phyloP scores from a whole-genome alignment of 2,113 vertebrate species.

The Protomyctophum bolini region DNA sequence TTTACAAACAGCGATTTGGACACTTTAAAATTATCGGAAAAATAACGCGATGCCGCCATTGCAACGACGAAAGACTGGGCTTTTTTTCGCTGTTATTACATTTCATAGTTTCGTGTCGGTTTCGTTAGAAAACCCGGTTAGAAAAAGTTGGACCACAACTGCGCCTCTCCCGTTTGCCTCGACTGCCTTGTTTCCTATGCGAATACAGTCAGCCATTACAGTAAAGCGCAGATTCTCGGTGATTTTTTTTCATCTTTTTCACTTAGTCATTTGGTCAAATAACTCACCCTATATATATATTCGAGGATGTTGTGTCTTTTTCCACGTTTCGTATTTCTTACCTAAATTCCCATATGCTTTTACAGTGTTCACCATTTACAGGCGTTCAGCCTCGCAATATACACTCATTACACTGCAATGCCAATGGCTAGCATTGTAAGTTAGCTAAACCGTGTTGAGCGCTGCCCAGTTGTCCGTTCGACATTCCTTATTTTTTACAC shows the following conservation, averaged over 20 bases:
- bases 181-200: constrained; percentile 83
- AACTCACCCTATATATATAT: constrained; percentile 1
- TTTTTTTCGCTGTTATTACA: constrained; percentile 72
- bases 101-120: constrained; percentile 40
- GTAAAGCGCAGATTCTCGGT: constrained; percentile 77
- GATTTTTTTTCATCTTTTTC: constrained; percentile 57
- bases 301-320: constrained; percentile 55
- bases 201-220: constrained; percentile 94
- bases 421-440: constrained; percentile 77
- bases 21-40: constrained; percentile 54
- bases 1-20: constrained; percentile 61
- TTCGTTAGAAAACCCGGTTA: constrained; percentile 72
- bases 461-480: constrained; percentile 51
- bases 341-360: constrained; percentile 38
- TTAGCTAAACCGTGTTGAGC: constrained; percentile 50
- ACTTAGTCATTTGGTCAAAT: constrained; percentile 11
- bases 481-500: constrained; percentile 66
- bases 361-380: constrained; percentile 65
- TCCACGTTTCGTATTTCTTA: constrained; percentile 44
- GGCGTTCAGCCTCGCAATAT: constrained; percentile 69
- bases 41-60: constrained; percentile 54
- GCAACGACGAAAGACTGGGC: constrained; percentile 57
- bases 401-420: constrained; percentile 71
- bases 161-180: constrained; percentile 79
- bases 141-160: constrained; percentile 89